Percentiles rank a stretch among this genome's conserved stretches.
Conservation (phyloP, 2,888 invertebrate genomes). For the Elgonia sp. region DNA sequence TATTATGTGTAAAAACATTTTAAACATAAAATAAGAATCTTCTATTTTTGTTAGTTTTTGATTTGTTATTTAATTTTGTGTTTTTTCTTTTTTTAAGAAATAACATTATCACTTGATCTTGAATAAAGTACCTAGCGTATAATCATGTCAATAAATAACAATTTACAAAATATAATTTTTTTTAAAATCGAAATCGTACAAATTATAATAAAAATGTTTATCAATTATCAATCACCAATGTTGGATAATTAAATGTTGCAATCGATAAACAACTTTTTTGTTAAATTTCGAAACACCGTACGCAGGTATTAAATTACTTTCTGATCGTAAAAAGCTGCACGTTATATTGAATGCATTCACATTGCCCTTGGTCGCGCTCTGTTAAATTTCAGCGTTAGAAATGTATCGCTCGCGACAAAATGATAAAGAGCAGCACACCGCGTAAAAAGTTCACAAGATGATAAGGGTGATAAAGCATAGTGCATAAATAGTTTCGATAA, state of each 20-base stretch:
- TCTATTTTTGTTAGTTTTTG: no score
- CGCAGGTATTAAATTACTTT: slow-evolving; percentile 60
- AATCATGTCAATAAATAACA: no score
- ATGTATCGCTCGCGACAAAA: slow-evolving; percentile 64
- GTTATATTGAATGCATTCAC: slow-evolving; percentile 60
- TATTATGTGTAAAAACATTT: no score
- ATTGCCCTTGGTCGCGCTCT: slow-evolving; percentile 74
- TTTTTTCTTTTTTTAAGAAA: no score
- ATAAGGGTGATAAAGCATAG: slow-evolving; percentile 46
- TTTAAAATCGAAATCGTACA: no score
- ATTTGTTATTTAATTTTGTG: no score
- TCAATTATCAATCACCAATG: slow-evolving; percentile 4
- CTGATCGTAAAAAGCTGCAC: slow-evolving; percentile 39
- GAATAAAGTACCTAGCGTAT: no score
- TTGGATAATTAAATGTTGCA: slow-evolving; percentile 51
- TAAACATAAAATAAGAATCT: no score
- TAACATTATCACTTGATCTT: no score
- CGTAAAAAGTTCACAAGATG: slow-evolving; percentile 43
- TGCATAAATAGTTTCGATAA: slow-evolving; percentile 37
- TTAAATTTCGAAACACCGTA: slow-evolving; percentile 60
- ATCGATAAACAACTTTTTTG: slow-evolving; percentile 49
- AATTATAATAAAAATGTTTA: background rate
- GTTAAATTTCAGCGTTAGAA: slow-evolving; percentile 64
- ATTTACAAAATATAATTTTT: no score
- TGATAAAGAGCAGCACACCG: slow-evolving; percentile 49